Percentiles rank a stretch among this genome's conserved stretches.
These are phyloP conservation scores for Lasioglossum malachurum DNA, from an alignment of 2,888 invertebrate species.

Conservation along the genomic window DNA sequence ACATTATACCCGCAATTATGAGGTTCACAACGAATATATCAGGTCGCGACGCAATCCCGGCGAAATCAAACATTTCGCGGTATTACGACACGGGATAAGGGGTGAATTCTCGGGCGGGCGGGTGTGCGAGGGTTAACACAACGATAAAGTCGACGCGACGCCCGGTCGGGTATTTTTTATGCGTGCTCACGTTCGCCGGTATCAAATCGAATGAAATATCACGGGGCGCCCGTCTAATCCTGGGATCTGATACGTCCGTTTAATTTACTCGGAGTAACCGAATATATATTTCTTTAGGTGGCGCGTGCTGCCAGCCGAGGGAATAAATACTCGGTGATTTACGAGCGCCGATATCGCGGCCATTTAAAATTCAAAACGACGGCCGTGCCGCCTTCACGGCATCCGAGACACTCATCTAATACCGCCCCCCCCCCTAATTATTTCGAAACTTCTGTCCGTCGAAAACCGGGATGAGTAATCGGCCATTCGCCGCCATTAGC, in stretches of 20 bases:
- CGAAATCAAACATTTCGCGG: neutral
- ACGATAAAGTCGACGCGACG: slow-evolving; percentile 17
- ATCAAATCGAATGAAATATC: slow-evolving; percentile 49
- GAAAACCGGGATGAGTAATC: slow-evolving; percentile 44
- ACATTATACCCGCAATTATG: neutral
- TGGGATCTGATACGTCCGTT: slow-evolving; percentile 46
- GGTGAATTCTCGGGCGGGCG: neutral
- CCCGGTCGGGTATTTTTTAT: slow-evolving; percentile 34
- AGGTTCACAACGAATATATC: neutral
- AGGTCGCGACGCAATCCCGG: neutral
- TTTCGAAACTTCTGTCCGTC: slow-evolving; percentile 42
- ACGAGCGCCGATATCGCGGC: slow-evolving; percentile 55
- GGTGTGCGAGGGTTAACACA: slow-evolving; percentile 2
- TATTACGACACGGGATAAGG: neutral
- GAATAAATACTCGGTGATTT: slow-evolving; percentile 63
- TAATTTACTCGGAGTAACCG: slow-evolving; percentile 49
- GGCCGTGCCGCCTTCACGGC: neutral
- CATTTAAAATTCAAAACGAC: slow-evolving; percentile 69
- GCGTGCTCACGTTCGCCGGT: slow-evolving; percentile 42
- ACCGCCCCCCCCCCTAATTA: slow-evolving; percentile 55
- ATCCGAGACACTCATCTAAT: slow-evolving; percentile 30
- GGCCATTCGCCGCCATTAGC: neutral
- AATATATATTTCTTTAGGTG: slow-evolving; percentile 53
- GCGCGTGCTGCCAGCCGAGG: neutral
- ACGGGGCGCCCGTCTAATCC: slow-evolving; percentile 35